phyloP scores from a whole-genome alignment of 2,888 invertebrate genomes.

The Saturnia japonica region DNA sequence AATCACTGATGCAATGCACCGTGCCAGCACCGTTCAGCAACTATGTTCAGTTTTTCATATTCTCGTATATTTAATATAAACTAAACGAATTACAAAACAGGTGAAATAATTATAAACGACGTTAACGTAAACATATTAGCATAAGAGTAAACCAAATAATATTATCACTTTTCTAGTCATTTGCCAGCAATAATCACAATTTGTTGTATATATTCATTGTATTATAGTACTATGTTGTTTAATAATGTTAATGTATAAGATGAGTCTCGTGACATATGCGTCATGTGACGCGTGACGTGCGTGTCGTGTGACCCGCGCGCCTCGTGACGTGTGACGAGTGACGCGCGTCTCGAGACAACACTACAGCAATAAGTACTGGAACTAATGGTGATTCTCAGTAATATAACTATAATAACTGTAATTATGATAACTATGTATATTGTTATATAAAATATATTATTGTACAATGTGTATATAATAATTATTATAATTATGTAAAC shows the following conservation, averaged over 20 bases:
- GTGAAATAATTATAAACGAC: slow-evolving; percentile 29
- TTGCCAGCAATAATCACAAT: slow-evolving; percentile 17
- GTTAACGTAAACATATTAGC: slow-evolving; percentile 29
- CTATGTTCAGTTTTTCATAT: not conserved
- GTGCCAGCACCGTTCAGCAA: not conserved
- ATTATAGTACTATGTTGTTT: not conserved
- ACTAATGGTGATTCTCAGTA: slow-evolving; percentile 10
- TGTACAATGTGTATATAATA: not conserved
- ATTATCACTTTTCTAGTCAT: slow-evolving; percentile 40
- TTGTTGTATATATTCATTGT: not conserved
- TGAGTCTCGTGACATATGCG: not conserved
- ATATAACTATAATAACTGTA: not conserved
- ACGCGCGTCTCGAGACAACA: slow-evolving; percentile 34
- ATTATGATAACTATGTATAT: not conserved
- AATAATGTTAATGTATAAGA: not conserved
- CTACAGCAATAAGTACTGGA: slow-evolving; percentile 33
- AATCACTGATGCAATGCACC: too few relatives aligned
- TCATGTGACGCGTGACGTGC: not conserved
- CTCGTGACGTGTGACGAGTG: not conserved
- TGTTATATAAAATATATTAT: slow-evolving; percentile 3
- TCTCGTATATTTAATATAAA: not conserved
- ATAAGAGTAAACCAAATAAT: slow-evolving; percentile 47
- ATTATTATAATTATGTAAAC: too few relatives aligned
- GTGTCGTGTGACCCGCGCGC: not conserved
- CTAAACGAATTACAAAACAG: slow-evolving; percentile 26